These are phyloP conservation scores for Hybognathus amarus DNA, from an alignment of 2,797 vertebrate species.

Conservation along the genomic window DNA sequence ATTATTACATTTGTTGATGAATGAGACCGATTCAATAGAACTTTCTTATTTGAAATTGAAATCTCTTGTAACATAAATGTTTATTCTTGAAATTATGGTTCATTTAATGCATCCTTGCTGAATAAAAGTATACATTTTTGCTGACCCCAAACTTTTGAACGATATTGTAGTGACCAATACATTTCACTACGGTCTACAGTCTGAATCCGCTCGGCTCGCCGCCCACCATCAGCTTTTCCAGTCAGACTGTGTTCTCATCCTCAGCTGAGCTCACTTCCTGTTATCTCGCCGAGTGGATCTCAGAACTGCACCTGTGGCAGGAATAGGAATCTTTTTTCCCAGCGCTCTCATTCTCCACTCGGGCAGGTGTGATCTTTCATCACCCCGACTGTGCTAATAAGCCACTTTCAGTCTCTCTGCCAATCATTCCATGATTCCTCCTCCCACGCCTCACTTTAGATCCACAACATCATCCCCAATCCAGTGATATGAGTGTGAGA, in stretches of 20 bases:
- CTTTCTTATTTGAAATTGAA: not conserved
- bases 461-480: constrained; percentile 31
- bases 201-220: constrained; percentile 17
- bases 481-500: constrained; percentile 1
- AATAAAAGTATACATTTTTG: not conserved
- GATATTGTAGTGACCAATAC: not conserved
- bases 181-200: not conserved
- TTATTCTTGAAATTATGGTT: not conserved
- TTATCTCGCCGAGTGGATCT: not conserved
- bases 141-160: not conserved
- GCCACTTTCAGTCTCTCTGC: constrained; percentile 21
- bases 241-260: constrained; percentile 35
- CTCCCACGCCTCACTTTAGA: not conserved
- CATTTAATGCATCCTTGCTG: not conserved
- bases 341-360: not conserved
- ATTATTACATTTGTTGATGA: not conserved
- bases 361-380: constrained; percentile 20
- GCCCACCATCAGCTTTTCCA: constrained; percentile 33
- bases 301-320: not conserved
- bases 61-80: not conserved
- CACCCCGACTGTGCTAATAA: not conserved
- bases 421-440: constrained; percentile 21
- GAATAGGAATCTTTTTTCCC: not conserved
- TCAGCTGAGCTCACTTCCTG: not conserved
- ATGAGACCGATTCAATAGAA: not conserved